Evolutionary conservation across 1,140 invertebrate species (phyloP).

Genomic region (Ips typographus): DNA sequence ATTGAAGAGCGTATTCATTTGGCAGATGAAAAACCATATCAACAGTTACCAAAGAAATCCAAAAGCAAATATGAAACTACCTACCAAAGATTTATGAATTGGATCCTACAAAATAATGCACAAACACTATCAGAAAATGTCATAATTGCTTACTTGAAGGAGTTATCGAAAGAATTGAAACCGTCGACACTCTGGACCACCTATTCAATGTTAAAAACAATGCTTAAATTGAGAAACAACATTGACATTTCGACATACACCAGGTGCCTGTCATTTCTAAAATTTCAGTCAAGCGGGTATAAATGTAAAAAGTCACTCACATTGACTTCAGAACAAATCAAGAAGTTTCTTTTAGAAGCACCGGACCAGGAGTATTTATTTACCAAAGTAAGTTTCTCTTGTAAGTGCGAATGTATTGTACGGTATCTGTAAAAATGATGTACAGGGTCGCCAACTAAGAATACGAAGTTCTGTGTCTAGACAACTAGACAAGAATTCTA

Average conservation of each 20-base stretch:
- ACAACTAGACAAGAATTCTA: too few relatives aligned
- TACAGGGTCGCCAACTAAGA: too few relatives aligned
- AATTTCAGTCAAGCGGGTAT: neutral
- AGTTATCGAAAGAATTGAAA: constrained; percentile 1
- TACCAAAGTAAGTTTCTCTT: neutral
- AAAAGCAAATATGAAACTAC: neutral
- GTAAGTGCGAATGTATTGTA: neutral
- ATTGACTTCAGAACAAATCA: constrained; percentile 1
- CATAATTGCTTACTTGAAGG: neutral
- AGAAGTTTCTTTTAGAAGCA: neutral
- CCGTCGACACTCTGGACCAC: neutral
- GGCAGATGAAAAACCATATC: too few relatives aligned
- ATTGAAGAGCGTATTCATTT: too few relatives aligned
- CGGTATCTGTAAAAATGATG: too few relatives aligned
- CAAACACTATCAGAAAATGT: neutral
- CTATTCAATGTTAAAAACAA: neutral
- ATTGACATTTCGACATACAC: neutral
- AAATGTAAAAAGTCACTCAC: neutral
- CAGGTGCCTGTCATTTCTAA: neutral
- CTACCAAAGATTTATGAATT: neutral
- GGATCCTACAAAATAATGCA: neutral
- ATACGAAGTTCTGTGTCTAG: too few relatives aligned
- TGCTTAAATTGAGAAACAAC: neutral
- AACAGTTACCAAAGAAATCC: neutral
- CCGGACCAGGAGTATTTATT: neutral